Conservation (phyloP, 2,888 invertebrate species). For the Nomada fucata region DNA sequence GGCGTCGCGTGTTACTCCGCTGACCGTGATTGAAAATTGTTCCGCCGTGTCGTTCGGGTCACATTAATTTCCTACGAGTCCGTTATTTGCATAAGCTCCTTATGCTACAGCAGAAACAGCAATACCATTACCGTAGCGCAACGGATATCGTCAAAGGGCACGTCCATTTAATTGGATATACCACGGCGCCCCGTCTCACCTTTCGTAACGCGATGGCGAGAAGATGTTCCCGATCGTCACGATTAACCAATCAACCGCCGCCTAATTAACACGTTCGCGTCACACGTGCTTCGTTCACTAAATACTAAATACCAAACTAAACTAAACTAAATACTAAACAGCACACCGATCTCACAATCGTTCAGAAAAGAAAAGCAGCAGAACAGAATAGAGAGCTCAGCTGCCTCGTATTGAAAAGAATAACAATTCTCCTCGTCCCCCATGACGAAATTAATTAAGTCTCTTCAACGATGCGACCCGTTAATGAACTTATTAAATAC, state of each 20-base stretch:
- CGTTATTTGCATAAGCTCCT: not conserved
- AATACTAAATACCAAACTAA: too few relatives aligned
- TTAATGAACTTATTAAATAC: slow-evolving; percentile 37
- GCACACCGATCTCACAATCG: too few relatives aligned
- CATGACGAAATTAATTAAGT: slow-evolving; percentile 32
- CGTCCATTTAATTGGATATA: too few relatives aligned
- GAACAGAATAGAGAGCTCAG: not conserved
- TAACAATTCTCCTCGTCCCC: not conserved
- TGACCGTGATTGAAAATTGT: not conserved
- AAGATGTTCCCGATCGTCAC: too few relatives aligned
- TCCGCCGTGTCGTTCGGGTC: too few relatives aligned
- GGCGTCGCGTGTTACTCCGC: not conserved
- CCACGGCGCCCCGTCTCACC: too few relatives aligned
- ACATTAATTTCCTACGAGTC: too few relatives aligned
- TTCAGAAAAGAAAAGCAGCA: not conserved
- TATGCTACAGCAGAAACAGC: not conserved
- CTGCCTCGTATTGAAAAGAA: not conserved
- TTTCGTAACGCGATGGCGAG: too few relatives aligned
- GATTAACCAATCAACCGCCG: too few relatives aligned
- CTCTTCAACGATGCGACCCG: slow-evolving; percentile 14
- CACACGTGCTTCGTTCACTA: too few relatives aligned
- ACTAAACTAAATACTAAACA: too few relatives aligned
- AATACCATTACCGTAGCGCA: not conserved
- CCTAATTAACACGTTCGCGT: too few relatives aligned
- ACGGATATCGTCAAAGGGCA: not conserved